Percentiles rank a stretch among this genome's conserved stretches.
Conservation (phyloP, 1,140 invertebrate genomes). For the Lineus longissimus region DNA sequence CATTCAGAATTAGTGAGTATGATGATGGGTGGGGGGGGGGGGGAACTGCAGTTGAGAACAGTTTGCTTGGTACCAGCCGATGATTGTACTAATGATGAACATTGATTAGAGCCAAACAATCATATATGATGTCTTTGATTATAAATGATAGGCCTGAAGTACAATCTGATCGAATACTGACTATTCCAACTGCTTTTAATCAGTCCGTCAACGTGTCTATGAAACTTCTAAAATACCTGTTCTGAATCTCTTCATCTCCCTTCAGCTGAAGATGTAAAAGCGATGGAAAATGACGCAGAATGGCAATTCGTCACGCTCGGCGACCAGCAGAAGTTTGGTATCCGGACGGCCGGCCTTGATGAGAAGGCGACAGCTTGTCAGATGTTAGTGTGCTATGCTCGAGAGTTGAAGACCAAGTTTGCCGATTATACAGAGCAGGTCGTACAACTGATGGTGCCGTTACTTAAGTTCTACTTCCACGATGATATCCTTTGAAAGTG, state of each 20-base stretch:
- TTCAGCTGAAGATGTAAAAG: constrained; percentile 58
- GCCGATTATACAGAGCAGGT: constrained; percentile 91
- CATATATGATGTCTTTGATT: too few species aligned
- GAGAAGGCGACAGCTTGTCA: constrained; percentile 99
- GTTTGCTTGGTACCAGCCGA: too few species aligned
- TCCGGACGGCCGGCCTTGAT: constrained; percentile 74
- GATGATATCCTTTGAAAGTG: constrained; percentile 65
- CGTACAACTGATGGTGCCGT: constrained; percentile 84
- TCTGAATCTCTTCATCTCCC: background rate
- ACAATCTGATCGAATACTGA: too few species aligned
- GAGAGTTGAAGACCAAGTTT: constrained; percentile 95
- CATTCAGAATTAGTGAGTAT: too few species aligned
- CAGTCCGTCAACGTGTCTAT: too few species aligned
- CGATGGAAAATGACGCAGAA: constrained; percentile 84
- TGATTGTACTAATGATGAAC: too few species aligned
- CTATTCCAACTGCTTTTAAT: too few species aligned
- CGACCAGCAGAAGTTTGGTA: constrained; percentile 70
- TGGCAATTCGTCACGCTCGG: constrained; percentile 98
- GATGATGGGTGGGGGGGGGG: background rate
- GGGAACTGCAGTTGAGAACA: background rate
- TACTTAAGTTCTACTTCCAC: constrained; percentile 99
- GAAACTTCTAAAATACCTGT: too few species aligned
- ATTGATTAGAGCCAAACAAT: too few species aligned
- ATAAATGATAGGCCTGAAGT: too few species aligned
- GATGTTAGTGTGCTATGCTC: constrained; percentile 98